Base-by-base conservation (phyloP, 2,113 vertebrate species). In the Albula goreensis region DNA sequence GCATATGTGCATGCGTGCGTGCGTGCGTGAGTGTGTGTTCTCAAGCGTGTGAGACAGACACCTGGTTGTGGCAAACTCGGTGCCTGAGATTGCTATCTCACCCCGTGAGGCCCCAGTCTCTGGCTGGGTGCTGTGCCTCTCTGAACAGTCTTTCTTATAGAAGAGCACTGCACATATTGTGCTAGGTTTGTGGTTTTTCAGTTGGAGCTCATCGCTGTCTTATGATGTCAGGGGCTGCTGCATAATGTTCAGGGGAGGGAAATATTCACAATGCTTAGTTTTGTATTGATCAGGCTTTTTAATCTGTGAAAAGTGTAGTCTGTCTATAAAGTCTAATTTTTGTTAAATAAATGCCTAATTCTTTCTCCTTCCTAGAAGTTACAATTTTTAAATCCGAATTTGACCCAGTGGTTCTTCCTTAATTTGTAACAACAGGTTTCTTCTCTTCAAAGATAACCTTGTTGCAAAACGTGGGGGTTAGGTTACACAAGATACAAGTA, bases 171-270 rank as follows among this genome's bases (percentile, higher is more conserved):
- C 41, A 25, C 50, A 31, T 60, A 48, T 10, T 81, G 85, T 50
- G 52, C 57, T 56, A 63, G 48, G 50, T 41, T 50, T 81, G 85
- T 31, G 70, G 51, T 57, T 77, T 81, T 78, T 78, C 66, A 63
- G 85, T 78, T 85, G 60, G 12, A 48, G 41, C 81, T 81, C 10
- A 49, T 15, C 78, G 12, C 78, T 50, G 78, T 80, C 70, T 74
- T 31, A n/a, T 8, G 7, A n/a, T 15, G 2, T 15, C 48, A 15
- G 78, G 25, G 31, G 9, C 79, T 8, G 12, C 79, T 31, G 10
- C 6, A 53, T 49, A 15, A 17, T 70, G 86, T 78, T 6, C 77
- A 1, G 41, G 25, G 25, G 31, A 50, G 17, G 78, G 41, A 80
- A 41, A 0, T 50, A 13, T 80, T 50, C 6, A 19, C 78, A 80